Evolutionary conservation across 1,140 invertebrate genomes (phyloP).

Genomic region (Liolophura sinensis): DNA sequence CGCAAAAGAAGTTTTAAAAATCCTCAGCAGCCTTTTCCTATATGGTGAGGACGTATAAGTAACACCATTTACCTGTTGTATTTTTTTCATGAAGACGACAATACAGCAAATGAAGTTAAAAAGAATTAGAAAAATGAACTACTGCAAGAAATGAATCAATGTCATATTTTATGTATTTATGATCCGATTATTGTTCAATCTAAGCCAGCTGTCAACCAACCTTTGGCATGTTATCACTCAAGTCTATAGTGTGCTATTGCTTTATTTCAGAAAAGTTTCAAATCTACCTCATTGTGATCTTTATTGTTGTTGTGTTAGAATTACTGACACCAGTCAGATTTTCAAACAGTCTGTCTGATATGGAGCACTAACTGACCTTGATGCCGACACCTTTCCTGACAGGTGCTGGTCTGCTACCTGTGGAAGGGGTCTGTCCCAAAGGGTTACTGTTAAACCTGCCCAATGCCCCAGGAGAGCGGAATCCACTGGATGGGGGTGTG

Average conservation of each 20-base stretch:
- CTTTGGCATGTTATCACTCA: background rate
- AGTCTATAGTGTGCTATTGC: background rate
- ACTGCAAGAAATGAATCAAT: background rate
- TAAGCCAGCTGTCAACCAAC: background rate
- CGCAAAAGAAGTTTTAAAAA: too few species aligned
- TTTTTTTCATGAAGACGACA: too few species aligned
- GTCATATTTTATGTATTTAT: background rate
- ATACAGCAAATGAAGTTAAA: too few species aligned
- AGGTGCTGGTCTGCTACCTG: constrained; percentile 31
- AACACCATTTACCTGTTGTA: too few species aligned
- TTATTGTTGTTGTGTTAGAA: too few species aligned
- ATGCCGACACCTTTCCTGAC: constrained; percentile 80
- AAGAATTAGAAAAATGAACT: background rate
- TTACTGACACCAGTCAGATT: too few species aligned
- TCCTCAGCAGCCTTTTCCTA: too few species aligned
- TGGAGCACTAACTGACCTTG: constrained; percentile 45
- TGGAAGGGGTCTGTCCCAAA: constrained; percentile 42
- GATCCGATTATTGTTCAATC: background rate
- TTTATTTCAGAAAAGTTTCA: too few species aligned
- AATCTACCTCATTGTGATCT: too few species aligned
- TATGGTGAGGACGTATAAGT: too few species aligned
- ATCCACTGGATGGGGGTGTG: constrained; percentile 68
- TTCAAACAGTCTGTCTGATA: too few species aligned
- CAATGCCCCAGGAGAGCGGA: constrained; percentile 54
- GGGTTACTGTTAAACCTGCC: constrained; percentile 46